phyloP scores from a whole-genome alignment of 2,888 invertebrate genomes.

The Hydroisotoma schaefferi region DNA sequence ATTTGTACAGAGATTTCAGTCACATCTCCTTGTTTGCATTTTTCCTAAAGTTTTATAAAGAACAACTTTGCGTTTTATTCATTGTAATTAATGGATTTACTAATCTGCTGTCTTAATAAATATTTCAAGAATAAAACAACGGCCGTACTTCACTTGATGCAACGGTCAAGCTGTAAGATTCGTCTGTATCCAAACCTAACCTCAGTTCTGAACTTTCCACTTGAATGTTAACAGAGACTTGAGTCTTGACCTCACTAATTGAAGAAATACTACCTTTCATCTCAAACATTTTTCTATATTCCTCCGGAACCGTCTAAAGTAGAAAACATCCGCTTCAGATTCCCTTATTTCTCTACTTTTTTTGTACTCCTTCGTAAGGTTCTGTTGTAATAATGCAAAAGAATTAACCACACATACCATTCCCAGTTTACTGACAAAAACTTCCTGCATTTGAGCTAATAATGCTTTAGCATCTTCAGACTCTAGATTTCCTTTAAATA shows the following conservation, averaged over 20 bases:
- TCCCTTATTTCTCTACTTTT: no score
- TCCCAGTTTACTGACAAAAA: neutral
- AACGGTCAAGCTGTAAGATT: slow-evolving; percentile 19
- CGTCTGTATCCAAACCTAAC: slow-evolving; percentile 19
- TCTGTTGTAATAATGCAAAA: no score
- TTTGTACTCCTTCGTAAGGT: no score
- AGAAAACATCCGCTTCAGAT: no score
- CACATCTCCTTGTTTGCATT: neutral
- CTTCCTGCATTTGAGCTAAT: neutral
- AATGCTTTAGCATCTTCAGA: neutral
- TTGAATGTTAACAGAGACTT: slow-evolving; percentile 11
- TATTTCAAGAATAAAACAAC: neutral
- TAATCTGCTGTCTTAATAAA: no score
- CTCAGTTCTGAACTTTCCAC: neutral
- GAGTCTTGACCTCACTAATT: no score
- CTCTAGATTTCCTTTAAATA: neutral
- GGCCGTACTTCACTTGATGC: slow-evolving; percentile 8
- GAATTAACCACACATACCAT: no score
- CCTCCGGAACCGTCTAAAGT: no score
- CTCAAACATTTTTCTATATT: no score
- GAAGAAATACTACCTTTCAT: no score
- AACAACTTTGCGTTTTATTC: neutral
- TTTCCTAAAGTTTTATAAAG: slow-evolving; percentile 12
- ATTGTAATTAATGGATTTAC: neutral
- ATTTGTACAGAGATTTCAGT: slow-evolving; percentile 41